Evolutionary conservation across 1,140 invertebrate species (phyloP).

Genomic region (Liolophura sinensis): DNA sequence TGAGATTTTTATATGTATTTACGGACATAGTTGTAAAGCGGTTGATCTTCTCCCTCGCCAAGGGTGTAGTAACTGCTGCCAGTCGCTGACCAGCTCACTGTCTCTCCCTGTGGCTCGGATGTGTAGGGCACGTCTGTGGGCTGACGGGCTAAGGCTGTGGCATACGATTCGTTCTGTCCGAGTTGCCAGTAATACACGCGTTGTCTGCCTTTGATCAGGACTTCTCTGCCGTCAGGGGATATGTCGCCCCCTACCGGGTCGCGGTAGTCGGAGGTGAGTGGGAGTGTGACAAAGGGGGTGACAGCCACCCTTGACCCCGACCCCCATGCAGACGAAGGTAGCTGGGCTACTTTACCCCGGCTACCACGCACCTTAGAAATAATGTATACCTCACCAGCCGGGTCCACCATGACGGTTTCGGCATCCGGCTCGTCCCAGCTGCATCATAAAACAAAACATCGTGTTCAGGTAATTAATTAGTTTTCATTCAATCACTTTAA

Average conservation of each 20-base stretch:
- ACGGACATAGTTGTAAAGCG: conserved; percentile 11
- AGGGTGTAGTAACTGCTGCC: conserved; percentile 17
- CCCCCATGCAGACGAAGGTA: conserved; percentile 22
- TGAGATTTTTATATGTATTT: too few relatives aligned
- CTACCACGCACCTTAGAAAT: conserved; percentile 19
- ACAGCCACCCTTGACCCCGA: conserved; percentile 6
- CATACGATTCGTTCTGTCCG: background rate
- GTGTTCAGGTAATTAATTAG: too few relatives aligned
- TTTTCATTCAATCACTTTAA: too few relatives aligned
- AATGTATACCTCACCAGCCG: conserved; percentile 20
- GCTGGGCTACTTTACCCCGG: conserved; percentile 14
- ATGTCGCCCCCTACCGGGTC: conserved; percentile 16
- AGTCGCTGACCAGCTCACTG: conserved; percentile 12
- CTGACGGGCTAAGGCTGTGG: background rate
- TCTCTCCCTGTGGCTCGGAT: conserved; percentile 12
- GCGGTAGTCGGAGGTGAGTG: conserved; percentile 4
- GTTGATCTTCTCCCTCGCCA: conserved; percentile 13
- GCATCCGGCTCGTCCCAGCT: conserved; percentile 23
- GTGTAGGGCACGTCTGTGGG: conserved; percentile 6
- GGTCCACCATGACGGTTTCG: conserved; percentile 21
- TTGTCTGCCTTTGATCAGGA: conserved; percentile 13
- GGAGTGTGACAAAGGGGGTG: conserved; percentile 1
- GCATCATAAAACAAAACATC: background rate
- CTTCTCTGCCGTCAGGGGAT: conserved; percentile 9
- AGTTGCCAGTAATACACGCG: conserved; percentile 5